Conservation (phyloP, 2,113 vertebrate genomes). For the Dendropsophus ebraccatus region DNA sequence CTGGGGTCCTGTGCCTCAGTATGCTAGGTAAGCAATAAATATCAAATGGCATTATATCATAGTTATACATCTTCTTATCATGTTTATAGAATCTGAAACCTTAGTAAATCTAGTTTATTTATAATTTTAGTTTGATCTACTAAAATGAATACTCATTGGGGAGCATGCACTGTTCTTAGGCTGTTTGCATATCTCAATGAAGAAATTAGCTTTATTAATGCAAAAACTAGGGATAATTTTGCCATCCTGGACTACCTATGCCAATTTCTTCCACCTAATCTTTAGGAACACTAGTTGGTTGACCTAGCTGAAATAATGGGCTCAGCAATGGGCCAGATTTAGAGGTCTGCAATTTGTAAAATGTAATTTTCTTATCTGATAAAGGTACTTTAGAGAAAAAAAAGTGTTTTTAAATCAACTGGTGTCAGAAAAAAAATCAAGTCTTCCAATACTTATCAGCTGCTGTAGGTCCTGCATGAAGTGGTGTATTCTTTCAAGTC, state of each 20-base stretch:
- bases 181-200: too few relatives aligned
- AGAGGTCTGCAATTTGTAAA: not conserved
- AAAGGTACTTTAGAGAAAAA: too few relatives aligned
- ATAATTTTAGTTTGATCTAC: too few relatives aligned
- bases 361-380: too few relatives aligned
- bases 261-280: not conserved
- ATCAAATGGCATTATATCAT: not conserved
- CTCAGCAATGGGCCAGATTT: not conserved
- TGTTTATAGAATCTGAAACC: not conserved
- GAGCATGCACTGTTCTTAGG: too few relatives aligned
- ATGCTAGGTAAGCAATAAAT: constrained; percentile 9
- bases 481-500: too few relatives aligned
- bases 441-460: too few relatives aligned
- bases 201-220: not conserved
- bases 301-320: not conserved
- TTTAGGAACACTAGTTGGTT: not conserved
- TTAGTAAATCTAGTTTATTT: too few relatives aligned
- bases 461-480: too few relatives aligned
- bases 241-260: not conserved
- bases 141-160: too few relatives aligned
- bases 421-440: too few relatives aligned
- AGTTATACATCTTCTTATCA: not conserved
- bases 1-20: not conserved
- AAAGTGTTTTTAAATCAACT: too few relatives aligned
- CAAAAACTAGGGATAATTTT: not conserved